Base-by-base conservation (phyloP, 2,797 vertebrate genomes). In the Lithobates pipiens region DNA sequence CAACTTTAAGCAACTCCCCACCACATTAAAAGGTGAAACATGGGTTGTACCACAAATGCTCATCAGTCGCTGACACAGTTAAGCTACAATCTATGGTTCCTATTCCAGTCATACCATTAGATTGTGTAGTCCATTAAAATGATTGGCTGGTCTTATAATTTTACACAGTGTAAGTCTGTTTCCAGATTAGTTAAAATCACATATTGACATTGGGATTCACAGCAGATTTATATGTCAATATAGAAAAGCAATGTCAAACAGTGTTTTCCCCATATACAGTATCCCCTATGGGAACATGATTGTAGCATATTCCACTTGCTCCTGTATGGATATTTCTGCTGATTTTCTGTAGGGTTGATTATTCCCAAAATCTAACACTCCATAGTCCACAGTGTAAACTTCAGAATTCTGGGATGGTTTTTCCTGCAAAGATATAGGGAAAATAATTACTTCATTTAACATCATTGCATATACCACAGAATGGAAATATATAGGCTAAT, bases 281-380 rank as follows among this genome's bases (percentile, higher is more conserved):
- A 89, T 93, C 68, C 88, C 89, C n/a, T 89, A 86, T 0, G 92
- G 90, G 76, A 96, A 96, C 83, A 94, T 0, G 0, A 96, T 95
- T 71, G 92, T 93, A 84, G 95, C 95, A 0, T 96, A 96, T 86
- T 96, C 95, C 0, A 95, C 94, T 85, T 91, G 93, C 2, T 92
- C 91, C 0, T 1, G 68, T 0, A 18, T 3, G 0, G 0, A 0
- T 46, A 75, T 27, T 2, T 61, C 73, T 0, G 71, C 29, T 0
- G 77, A 85, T 1, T 91, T 78, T 0, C 68, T 90, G 0, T 10
- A 67, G 36, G 13, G 23, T 25, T 90, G 83, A 3, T 89, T 79
- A 1, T 65, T 10, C 44, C 92, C 91, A 72, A 95, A 95, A 42
- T 94, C 93, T 85, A 95, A 88, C 39, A 93, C 91, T 0, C 92